Percentiles rank a stretch among this genome's conserved stretches.
phyloP scores from a whole-genome alignment of 1,140 invertebrate genomes.

The Ips nitidus region DNA sequence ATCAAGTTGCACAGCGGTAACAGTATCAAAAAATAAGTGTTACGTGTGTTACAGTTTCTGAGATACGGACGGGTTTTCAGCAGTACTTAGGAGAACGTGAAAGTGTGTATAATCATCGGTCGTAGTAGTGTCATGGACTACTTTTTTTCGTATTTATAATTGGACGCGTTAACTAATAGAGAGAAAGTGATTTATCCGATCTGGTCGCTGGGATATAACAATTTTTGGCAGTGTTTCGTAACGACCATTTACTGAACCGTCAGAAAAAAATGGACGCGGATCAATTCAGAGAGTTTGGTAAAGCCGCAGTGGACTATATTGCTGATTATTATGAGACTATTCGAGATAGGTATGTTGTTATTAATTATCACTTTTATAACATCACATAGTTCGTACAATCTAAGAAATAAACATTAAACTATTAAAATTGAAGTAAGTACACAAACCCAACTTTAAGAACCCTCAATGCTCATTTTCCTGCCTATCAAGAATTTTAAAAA shows the following conservation, averaged over 20 bases:
- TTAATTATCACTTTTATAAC: no score
- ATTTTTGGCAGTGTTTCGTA: conserved; percentile 6
- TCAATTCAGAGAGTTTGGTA: conserved; percentile 73
- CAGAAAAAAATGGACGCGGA: conserved; percentile 62
- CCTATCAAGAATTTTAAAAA: no score
- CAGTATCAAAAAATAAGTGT: not conserved
- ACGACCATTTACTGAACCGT: no score
- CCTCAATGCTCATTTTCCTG: not conserved
- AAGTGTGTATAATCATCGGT: conserved; percentile 14
- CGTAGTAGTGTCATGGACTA: conserved; percentile 19
- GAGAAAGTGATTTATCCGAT: conserved; percentile 17
- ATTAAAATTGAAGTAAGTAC: conserved; percentile 38
- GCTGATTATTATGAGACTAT: conserved; percentile 80
- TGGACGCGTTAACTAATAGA: conserved; percentile 3
- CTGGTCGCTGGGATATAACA: not conserved
- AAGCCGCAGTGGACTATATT: conserved; percentile 73
- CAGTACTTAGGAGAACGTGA: conserved; percentile 8
- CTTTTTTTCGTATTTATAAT: conserved; percentile 19
- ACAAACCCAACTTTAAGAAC: not conserved
- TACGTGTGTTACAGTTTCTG: not conserved
- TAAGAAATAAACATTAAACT: no score
- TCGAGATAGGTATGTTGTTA: conserved; percentile 58
- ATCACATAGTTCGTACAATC: no score
- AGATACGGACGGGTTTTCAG: not conserved
- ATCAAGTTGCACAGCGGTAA: not conserved